Evolutionary conservation across 2,888 invertebrate species (phyloP).

Genomic region (Cosmia pyralina): DNA sequence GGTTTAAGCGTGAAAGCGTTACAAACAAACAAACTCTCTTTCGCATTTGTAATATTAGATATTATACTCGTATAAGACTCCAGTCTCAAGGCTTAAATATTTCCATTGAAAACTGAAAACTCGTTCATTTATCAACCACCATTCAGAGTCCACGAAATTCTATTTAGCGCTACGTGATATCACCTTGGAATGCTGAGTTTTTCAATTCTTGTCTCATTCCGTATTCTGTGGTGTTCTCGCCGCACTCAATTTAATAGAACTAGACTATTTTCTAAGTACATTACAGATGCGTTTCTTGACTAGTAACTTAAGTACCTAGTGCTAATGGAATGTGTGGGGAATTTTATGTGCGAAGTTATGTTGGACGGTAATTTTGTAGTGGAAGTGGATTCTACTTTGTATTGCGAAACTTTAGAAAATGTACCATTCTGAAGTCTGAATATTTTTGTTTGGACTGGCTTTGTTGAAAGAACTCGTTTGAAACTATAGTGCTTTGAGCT

Average conservation of each 20-base stretch:
- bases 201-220: slow-evolving; percentile 49
- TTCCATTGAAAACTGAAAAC: slow-evolving; percentile 30
- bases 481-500: neutral
- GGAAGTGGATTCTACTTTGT: neutral
- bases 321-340: neutral
- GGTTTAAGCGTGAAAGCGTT: no score
- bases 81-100: slow-evolving; percentile 29
- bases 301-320: neutral
- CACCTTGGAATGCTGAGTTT: slow-evolving; percentile 39
- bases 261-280: slow-evolving; percentile 40
- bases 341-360: slow-evolving; percentile 4
- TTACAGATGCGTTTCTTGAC: slow-evolving; percentile 18
- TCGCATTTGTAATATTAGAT: no score
- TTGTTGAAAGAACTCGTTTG: neutral
- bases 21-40: no score
- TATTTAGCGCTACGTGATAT: slow-evolving; percentile 25
- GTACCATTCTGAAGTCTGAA: neutral
- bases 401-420: neutral
- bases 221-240: slow-evolving; percentile 36
- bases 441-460: neutral
- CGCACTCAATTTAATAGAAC: slow-evolving; percentile 45
- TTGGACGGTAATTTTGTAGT: neutral
- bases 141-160: slow-evolving; percentile 26
- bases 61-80: no score
- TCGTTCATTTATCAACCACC: slow-evolving; percentile 26